Evolutionary conservation across 2,113 vertebrate genomes (phyloP).

Genomic region (Cyanoliseus patagonus): DNA sequence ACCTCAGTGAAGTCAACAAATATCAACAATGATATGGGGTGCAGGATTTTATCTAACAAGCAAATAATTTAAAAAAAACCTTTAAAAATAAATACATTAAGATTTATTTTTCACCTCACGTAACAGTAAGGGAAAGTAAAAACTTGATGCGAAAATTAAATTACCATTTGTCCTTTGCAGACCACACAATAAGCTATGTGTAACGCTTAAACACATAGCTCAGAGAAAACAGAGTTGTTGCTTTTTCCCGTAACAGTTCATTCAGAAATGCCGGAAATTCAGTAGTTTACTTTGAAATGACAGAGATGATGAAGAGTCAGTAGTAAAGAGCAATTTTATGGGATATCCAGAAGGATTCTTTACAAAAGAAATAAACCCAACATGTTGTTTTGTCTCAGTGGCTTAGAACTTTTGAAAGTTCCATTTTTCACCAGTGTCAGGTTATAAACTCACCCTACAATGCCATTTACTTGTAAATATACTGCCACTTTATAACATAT

Average conservation of each 20-base stretch:
- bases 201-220: not conserved
- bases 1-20: not conserved
- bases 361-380: not conserved
- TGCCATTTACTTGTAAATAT: conserved; percentile 6
- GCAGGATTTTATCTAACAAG: not conserved
- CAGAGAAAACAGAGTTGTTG: not conserved
- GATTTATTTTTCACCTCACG: not conserved
- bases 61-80: not conserved
- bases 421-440: not conserved
- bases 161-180: not conserved
- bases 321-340: conserved; percentile 14
- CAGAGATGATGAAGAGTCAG: not conserved
- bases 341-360: not conserved
- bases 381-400: not conserved
- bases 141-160: not conserved
- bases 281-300: not conserved
- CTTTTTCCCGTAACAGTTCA: not conserved
- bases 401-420: not conserved
- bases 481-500: not conserved
- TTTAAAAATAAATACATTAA: not conserved
- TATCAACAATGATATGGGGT: not conserved
- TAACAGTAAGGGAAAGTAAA: not conserved
- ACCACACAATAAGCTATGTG: not conserved
- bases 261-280: not conserved
- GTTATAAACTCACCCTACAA: conserved; percentile 2